phyloP scores from a whole-genome alignment of 2,888 invertebrate species.

The Ophonus ardosiacus region DNA sequence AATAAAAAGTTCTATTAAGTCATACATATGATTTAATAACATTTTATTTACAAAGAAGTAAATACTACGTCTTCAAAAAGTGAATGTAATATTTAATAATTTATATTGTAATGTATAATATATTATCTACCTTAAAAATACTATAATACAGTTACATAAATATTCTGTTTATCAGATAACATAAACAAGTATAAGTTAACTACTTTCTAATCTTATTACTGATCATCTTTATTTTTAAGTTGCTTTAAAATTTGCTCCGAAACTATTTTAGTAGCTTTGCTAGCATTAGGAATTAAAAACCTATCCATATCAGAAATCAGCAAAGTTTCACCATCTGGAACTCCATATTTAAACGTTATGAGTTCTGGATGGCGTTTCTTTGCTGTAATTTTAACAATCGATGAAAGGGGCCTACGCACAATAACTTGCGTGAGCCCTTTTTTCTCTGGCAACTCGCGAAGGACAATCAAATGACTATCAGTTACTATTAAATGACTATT shows the following conservation, averaged over 20 bases:
- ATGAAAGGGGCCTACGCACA: constrained; percentile 91
- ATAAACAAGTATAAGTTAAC: constrained; percentile 28
- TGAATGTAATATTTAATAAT: constrained; percentile 44
- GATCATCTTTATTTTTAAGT: constrained; percentile 73
- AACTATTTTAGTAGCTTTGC: constrained; percentile 92
- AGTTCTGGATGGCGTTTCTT: constrained; percentile 96
- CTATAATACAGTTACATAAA: constrained; percentile 59
- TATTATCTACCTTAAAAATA: constrained; percentile 59
- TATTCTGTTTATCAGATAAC: constrained; percentile 50
- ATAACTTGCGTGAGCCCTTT: constrained; percentile 91
- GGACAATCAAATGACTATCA: constrained; percentile 89
- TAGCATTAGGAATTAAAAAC: constrained; percentile 94
- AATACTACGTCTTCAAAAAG: constrained; percentile 31
- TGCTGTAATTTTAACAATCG: constrained; percentile 97
- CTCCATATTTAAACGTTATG: constrained; percentile 97
- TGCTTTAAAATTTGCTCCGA: constrained; percentile 91
- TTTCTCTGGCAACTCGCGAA: constrained; percentile 87
- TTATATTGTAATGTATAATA: constrained; percentile 26
- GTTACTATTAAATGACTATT: constrained; percentile 93
- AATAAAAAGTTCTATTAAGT: constrained; percentile 11
- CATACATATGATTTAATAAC: constrained; percentile 3
- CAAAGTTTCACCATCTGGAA: constrained; percentile 87
- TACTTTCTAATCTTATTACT: constrained; percentile 28
- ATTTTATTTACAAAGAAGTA: constrained; percentile 36
- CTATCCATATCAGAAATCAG: constrained; percentile 93